Evolutionary conservation across 2,797 vertebrate genomes (phyloP), one percentile per base, ranked within the genome.

Genomic region (Sparidentex hasta): DNA sequence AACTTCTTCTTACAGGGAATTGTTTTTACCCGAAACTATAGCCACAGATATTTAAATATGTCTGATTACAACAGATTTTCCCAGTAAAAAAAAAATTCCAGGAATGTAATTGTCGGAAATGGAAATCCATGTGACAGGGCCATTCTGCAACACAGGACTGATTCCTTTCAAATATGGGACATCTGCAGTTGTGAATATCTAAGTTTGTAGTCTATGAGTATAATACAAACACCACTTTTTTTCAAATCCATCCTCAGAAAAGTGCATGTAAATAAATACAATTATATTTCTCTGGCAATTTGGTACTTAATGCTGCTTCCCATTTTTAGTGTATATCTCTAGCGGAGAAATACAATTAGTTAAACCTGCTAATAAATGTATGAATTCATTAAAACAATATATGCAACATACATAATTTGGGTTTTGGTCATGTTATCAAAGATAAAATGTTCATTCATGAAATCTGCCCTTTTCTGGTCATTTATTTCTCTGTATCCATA

Each of bases 71-170:
- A 38, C 38, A 38, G 38, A 38, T 11, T 38, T 38, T 38, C 38
- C 38, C 38, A 38, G 38, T 38, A 38, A 38, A 38, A 38, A 8
- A 33, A 33, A 33, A 38, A n/a, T n/a, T n/a, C n/a, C n/a, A 38
- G 9, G 9, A 38, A 38, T 7, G 33, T 38, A 38, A 38, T 38
- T 38, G 33, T 8, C 33, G 33, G 8, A 38, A 38, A 38, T 38
- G 33, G 33, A 38, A 38, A 38, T 38, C 33, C 33, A 66, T 54
- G 63, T 61, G 54, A 72, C 11, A 66, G 48, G n/a, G 43, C 70
- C 63, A 55, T n/a, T 50, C 65, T 23, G 1, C n/a, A 47, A 33
- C 11, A 55, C 11, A 57, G 21, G 1, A 3, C 27, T 61, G 48
- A 41, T 12, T 21, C 21, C 11, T 47, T 62, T 57, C 23, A 48